Conservation (phyloP, 2,113 vertebrate species). For the Nibea coibor region DNA sequence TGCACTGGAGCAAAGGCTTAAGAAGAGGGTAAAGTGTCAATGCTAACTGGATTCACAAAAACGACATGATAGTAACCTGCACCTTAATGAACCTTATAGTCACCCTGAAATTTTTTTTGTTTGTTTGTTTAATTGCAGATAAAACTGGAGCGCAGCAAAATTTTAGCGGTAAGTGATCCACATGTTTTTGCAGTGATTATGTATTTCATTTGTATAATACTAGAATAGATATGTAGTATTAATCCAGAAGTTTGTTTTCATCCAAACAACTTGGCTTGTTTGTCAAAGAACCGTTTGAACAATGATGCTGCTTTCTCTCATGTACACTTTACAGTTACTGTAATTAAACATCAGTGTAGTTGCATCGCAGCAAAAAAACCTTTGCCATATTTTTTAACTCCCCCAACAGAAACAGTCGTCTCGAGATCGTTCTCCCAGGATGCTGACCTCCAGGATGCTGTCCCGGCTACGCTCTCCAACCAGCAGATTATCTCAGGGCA, state of each 20-base stretch:
- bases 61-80: not conserved
- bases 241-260: not conserved
- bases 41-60: not conserved
- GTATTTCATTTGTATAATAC: not conserved
- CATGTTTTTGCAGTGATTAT: not conserved
- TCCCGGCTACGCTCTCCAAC: slow-evolving; percentile 80
- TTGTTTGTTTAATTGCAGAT: slow-evolving; percentile 72
- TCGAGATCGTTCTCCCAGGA: slow-evolving; percentile 67
- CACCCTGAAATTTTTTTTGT: not conserved
- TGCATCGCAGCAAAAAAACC: not conserved
- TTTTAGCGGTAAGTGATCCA: slow-evolving; percentile 78
- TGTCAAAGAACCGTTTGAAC: not conserved
- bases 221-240: not conserved
- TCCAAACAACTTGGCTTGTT: not conserved
- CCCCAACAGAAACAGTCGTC: slow-evolving; percentile 66
- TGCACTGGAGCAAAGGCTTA: slow-evolving; percentile 81
- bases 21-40: slow-evolving; percentile 78
- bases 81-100: not conserved
- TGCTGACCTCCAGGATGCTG: slow-evolving; percentile 78
- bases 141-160: slow-evolving; percentile 84
- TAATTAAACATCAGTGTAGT: not conserved
- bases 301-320: not conserved
- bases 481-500: slow-evolving; percentile 81
- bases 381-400: not conserved
- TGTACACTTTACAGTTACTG: not conserved